Percentiles rank a stretch among this genome's conserved stretches.
Conservation (phyloP, 1,140 invertebrate species). For the Drosophila rhopaloa region DNA sequence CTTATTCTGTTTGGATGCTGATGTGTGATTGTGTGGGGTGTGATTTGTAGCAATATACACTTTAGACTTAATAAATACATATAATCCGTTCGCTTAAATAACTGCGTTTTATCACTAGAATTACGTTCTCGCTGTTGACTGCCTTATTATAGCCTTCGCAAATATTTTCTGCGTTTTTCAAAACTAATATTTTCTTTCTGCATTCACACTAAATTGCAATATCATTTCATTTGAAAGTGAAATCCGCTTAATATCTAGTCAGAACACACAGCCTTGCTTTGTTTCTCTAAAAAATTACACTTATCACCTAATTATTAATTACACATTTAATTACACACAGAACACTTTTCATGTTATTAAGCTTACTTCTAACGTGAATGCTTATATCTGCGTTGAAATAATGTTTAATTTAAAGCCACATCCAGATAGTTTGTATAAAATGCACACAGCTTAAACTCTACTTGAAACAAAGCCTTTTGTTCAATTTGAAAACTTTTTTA, state of each 20-base stretch:
- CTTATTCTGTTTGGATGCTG: slow-evolving; percentile 51
- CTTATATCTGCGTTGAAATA: slow-evolving; percentile 13
- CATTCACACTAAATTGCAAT: slow-evolving; percentile 28
- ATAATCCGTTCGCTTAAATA: slow-evolving; percentile 65
- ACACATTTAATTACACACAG: slow-evolving; percentile 71
- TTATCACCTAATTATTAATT: slow-evolving; percentile 54
- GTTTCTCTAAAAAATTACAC: slow-evolving; percentile 83
- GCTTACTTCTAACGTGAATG: slow-evolving; percentile 42
- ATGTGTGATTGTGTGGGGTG: slow-evolving; percentile 21
- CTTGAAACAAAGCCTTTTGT: background rate
- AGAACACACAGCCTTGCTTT: slow-evolving; percentile 84
- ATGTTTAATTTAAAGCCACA: slow-evolving; percentile 71
- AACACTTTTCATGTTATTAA: slow-evolving; percentile 13
- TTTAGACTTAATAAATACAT: slow-evolving; percentile 48
- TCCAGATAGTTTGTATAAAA: slow-evolving; percentile 72
- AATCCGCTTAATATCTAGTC: slow-evolving; percentile 61
- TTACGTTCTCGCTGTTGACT: slow-evolving; percentile 71
- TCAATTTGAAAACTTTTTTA: background rate
- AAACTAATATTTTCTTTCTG: slow-evolving; percentile 10
- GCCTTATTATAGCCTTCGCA: slow-evolving; percentile 52
- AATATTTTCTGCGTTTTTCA: slow-evolving; percentile 25
- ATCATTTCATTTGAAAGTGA: slow-evolving; percentile 20
- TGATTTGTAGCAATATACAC: slow-evolving; percentile 56
- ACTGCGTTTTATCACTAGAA: slow-evolving; percentile 75
- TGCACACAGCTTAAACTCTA: slow-evolving; percentile 44